Base-by-base conservation (phyloP, 2,888 invertebrate genomes). In the Chamaedrilus cognettii region DNA sequence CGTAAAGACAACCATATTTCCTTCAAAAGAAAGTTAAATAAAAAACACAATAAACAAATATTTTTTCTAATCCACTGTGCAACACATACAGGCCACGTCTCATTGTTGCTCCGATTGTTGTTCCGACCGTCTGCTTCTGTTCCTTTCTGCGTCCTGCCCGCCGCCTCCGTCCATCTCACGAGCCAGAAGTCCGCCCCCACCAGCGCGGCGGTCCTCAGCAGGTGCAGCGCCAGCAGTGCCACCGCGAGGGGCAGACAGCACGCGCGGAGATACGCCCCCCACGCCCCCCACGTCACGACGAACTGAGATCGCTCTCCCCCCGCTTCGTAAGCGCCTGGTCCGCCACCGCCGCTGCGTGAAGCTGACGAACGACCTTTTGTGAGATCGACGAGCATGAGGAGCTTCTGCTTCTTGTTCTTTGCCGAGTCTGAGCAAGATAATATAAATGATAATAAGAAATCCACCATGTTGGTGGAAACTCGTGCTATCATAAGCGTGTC, bases 181-280 rank as follows among this genome's bases (percentile, higher is more conserved):
- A 93, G 87, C 90, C 92, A 92, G 80, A 89, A 88, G 85, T 93
- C 92, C n/a, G 90, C 89, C 65, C 87, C 88, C 52, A 92, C 87
- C 61, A 90, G 87, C 70, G 91, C 84, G 63, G 86, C 87, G 82
- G 92, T 35, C 34, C 66, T 66, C 4, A 63, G 19, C 26, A 64
- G 23, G 33, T 67, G 66, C 19, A 51, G 32, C 15, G 52, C n/a
- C n/a, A 69, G 19, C 7, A 66, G 57, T 57, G 58, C 23, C 19
- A 86, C 79, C 69, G 89, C 88, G 81, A 89, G 87, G 79, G 80
- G 33, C 87, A 88, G 76, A 89, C 90, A 62, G 51, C 60, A 59
- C 1, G 90, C 88, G 65, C 86, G 87, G 61, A 88, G 85, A 81
- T 92, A 93, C 72, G 87, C 86, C 75, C 88, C 82, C 28, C 62